Conservation (phyloP, 2,113 vertebrate species). For the Menidia beryllina region DNA sequence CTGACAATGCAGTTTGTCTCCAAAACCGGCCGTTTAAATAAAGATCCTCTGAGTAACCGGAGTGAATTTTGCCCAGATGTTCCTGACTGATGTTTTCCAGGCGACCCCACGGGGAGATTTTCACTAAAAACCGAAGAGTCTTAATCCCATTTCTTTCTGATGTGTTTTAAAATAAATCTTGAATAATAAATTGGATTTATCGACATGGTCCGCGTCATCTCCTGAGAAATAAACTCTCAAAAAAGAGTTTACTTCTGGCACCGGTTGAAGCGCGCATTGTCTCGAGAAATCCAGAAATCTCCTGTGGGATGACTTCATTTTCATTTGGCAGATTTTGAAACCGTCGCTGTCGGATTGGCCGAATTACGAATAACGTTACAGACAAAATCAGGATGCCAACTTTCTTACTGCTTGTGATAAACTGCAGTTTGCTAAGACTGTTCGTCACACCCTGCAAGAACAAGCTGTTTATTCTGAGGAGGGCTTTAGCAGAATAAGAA, state of each 20-base stretch:
- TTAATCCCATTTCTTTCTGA: not conserved
- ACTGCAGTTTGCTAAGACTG: slow-evolving; percentile 9
- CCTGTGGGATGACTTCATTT: slow-evolving; percentile 22
- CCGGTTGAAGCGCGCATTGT: not conserved
- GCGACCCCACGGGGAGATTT: not conserved
- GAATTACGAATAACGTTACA: slow-evolving; percentile 21
- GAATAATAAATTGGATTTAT: not conserved
- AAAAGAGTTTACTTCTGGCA: not conserved
- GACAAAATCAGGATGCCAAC: slow-evolving; percentile 2
- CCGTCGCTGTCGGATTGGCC: slow-evolving; percentile 19
- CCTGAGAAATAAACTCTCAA: not conserved
- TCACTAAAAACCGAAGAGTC: no score
- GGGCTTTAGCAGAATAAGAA: not conserved
- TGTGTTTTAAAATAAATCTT: not conserved
- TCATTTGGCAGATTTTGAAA: slow-evolving; percentile 31
- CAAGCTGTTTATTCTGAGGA: slow-evolving; percentile 28
- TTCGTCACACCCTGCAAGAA: slow-evolving; percentile 19
- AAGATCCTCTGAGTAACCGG: no score
- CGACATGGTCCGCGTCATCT: not conserved
- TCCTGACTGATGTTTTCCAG: not conserved
- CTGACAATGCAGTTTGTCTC: no score
- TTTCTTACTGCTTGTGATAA: slow-evolving; percentile 3
- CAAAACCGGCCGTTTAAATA: not conserved
- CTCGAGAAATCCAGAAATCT: slow-evolving; percentile 5
- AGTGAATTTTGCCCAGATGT: no score